Percentiles rank a stretch among this genome's conserved stretches.
Conservation (phyloP, 2,797 vertebrate genomes). For the Acomys russatus region DNA sequence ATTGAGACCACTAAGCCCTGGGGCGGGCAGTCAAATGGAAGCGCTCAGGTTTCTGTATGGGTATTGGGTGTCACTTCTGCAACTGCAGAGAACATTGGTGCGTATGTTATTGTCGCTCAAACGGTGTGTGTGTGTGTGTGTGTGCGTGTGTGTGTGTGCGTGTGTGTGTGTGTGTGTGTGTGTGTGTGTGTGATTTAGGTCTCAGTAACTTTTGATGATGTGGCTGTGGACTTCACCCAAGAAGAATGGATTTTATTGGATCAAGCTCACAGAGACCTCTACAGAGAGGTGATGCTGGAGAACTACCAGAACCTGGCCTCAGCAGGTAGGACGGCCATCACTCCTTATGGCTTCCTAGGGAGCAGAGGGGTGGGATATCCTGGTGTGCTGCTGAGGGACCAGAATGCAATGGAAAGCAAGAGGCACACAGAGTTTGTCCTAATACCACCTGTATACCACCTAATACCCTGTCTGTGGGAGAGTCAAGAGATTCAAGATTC, state of each 20-base stretch:
- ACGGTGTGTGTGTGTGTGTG: not conserved
- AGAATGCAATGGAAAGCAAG: not conserved
- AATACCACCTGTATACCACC: too few species aligned
- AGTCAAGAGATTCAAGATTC: not conserved
- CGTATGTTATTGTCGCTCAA: not conserved
- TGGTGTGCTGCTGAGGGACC: too few species aligned
- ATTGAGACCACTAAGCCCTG: not conserved
- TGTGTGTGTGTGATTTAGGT: conserved; percentile 45
- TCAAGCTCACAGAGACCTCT: conserved; percentile 57
- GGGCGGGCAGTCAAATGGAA: not conserved
- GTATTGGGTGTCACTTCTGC: not conserved
- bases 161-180: not conserved
- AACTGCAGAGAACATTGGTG: not conserved
- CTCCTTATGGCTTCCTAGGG: not conserved
- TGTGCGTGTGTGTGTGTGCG: conserved; percentile 1
- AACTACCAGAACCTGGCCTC: conserved; percentile 63
- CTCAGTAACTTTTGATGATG: conserved; percentile 66
- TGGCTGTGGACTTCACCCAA: conserved; percentile 68
- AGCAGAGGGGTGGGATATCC: not conserved
- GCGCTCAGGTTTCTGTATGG: not conserved
- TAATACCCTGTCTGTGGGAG: not conserved
- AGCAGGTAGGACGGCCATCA: conserved; percentile 19
- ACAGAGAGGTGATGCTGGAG: conserved; percentile 69
- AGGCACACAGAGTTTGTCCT: not conserved
- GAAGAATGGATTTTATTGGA: conserved; percentile 72